A percentile compares a stretch with the other conserved stretches of the same genome.
Evolutionary conservation across 2,113 vertebrate genomes (phyloP).

Genomic region (Caranx ignobilis): DNA sequence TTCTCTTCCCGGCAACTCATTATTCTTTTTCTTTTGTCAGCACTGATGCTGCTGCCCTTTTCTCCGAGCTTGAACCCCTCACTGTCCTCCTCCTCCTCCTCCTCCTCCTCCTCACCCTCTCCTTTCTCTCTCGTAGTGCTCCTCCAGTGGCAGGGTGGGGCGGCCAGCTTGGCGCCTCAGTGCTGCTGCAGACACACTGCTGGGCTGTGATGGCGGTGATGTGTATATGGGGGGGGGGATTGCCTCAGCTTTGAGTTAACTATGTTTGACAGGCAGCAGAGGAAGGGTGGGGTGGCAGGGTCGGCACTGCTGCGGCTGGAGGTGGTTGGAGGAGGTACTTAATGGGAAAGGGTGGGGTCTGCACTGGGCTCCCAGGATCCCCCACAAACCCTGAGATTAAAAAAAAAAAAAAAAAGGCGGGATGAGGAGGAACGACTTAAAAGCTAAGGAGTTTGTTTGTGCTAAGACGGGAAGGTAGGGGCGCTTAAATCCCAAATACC

Average conservation of each 20-base stretch:
- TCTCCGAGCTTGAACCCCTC: slow-evolving; percentile 40
- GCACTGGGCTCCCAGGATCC: slow-evolving; percentile 28
- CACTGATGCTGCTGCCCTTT: slow-evolving; percentile 71
- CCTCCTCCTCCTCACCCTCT: slow-evolving; percentile 29
- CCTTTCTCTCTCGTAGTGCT: slow-evolving; percentile 52
- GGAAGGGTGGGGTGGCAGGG: slow-evolving; percentile 35
- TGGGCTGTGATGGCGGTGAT: slow-evolving; percentile 50
- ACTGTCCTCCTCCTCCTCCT: slow-evolving; percentile 2
- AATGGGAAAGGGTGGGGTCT: slow-evolving; percentile 30
- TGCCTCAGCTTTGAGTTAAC: slow-evolving; percentile 73
- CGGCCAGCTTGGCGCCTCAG: slow-evolving; percentile 62
- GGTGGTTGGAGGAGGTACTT: slow-evolving; percentile 31
- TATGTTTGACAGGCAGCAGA: slow-evolving; percentile 82
- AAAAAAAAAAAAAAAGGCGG: slow-evolving; percentile 67
- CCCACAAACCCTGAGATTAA: not conserved
- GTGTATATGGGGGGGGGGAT: slow-evolving; percentile 7
- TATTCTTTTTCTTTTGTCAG: slow-evolving; percentile 77
- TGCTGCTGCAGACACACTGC: slow-evolving; percentile 68
- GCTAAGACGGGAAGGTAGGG: slow-evolving; percentile 48
- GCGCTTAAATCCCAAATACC: slow-evolving; percentile 51
- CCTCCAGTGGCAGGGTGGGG: slow-evolving; percentile 69
- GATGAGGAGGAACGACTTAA: slow-evolving; percentile 43
- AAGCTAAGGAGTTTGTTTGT: slow-evolving; percentile 67
- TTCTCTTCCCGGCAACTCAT: slow-evolving; percentile 70
- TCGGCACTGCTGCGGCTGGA: slow-evolving; percentile 11